These are phyloP conservation scores for Mormyrus iriodes DNA, from an alignment of 2,113 vertebrate species.

Conservation along the genomic window DNA sequence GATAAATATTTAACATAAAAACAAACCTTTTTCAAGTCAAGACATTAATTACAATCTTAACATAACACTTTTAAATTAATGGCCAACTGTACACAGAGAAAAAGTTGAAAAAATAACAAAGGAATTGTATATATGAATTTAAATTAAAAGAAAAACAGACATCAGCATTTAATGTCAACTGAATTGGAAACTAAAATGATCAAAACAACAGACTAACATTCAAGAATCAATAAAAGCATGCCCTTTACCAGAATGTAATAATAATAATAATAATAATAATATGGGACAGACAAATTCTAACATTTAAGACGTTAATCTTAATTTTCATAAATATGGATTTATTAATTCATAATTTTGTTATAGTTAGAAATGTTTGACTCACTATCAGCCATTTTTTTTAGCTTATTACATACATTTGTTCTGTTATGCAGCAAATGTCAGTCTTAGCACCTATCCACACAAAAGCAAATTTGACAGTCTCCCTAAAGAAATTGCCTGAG, in stretches of 20 bases:
- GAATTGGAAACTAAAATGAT: not conserved
- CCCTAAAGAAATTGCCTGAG: not conserved
- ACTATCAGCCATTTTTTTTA: not conserved
- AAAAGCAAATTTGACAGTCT: slow-evolving; percentile 5
- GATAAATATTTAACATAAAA: slow-evolving; percentile 3
- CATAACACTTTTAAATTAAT: not conserved
- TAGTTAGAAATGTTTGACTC: not conserved
- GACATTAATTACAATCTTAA: not conserved
- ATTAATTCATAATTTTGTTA: not conserved
- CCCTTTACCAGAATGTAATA: not conserved
- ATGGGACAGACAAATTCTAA: not conserved
- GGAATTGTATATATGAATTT: slow-evolving; percentile 11
- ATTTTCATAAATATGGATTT: not conserved
- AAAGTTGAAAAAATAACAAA: not conserved
- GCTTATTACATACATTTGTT: not conserved
- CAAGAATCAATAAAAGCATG: not conserved
- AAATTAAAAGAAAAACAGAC: not conserved
- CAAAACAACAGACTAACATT: not conserved
- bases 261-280: slow-evolving; percentile 1
- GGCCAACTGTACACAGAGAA: not conserved
- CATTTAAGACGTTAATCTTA: not conserved
- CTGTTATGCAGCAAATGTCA: slow-evolving; percentile 12
- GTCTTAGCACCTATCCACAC: not conserved
- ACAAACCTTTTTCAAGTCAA: slow-evolving; percentile 1
- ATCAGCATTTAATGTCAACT: slow-evolving; percentile 5